A percentile compares a stretch with the other conserved stretches of the same genome.
These are phyloP conservation scores for Metallyticus violacea DNA, from an alignment of 2,888 invertebrate genomes.

Conservation along the genomic window DNA sequence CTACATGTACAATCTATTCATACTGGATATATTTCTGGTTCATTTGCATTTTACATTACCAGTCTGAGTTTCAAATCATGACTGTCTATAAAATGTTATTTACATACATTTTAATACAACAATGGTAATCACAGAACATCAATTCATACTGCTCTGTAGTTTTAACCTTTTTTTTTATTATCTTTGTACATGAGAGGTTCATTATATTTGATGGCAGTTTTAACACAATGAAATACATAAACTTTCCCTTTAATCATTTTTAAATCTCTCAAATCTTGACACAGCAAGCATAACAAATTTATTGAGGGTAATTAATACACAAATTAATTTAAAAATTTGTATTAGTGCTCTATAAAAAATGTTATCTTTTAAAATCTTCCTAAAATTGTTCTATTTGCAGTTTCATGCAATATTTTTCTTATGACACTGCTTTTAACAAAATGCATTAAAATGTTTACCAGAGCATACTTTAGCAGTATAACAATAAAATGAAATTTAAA, in stretches of 20 bases:
- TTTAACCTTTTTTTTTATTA: neutral
- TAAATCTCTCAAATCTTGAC: neutral
- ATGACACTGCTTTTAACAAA: neutral
- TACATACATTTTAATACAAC: no score
- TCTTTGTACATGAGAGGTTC: neutral
- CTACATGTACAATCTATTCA: no score
- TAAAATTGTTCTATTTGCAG: no score
- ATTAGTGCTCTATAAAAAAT: neutral
- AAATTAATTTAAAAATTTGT: neutral
- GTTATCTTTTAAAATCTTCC: neutral
- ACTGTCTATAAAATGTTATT: no score
- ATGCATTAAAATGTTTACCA: neutral
- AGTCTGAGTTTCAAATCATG: no score
- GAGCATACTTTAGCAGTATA: neutral
- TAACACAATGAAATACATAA: neutral
- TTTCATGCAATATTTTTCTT: no score
- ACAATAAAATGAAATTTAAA: neutral
- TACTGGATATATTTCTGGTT: no score
- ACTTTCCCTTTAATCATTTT: neutral
- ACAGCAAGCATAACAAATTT: neutral
- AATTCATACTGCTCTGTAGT: no score
- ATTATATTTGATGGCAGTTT: neutral
- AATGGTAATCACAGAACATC: no score
- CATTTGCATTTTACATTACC: no score
- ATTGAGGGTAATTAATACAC: neutral